Base-by-base conservation (phyloP, 2,888 invertebrate genomes). In the Carcina quercana region DNA sequence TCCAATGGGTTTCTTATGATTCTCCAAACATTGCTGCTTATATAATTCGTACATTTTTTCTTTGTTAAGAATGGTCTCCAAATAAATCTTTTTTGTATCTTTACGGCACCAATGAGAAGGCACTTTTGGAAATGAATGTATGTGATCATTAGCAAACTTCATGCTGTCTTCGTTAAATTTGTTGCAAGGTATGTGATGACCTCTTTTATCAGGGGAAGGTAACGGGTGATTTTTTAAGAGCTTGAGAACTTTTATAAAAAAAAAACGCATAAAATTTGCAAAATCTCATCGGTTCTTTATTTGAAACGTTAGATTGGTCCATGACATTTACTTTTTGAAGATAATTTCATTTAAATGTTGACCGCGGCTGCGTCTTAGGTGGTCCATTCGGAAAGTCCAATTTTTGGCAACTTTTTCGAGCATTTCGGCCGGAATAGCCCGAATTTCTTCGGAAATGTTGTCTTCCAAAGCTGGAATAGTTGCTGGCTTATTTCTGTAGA, bases 1-100 rank as follows among this genome's bases (percentile, higher is more conserved):
- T 11, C 34, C 27, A 38, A 38, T 35, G 3, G 38, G 34, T 15
- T 30, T 40, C 27, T 32, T 37, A 21, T 37, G 12, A 29, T 40
- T 34, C 21, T 32, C 14, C 13, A 30, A 13, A 26, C 30, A 25
- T 26, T 37, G 15, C 13, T 41, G 32, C 28, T 38, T 38, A 31
- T 41, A 36, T 35, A 35, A 38, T n/a, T 38, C 28, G 25, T 41
- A 36, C 36, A 41, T 32, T 41, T 41, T 41, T 36, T 41, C 38
- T 41, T 36, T 34, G 19, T 41, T 41, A n/a, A 28, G 8, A 25
- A 33, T 31, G 14, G 30, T 19, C 35, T 35, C 38, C 15, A 35
- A 38, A 14, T 35, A 38, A 29, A 35, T 27, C 19, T 38, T 38
- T 35, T 38, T 38, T 24, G 35, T 38, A 27, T 38, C 25, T 35